Conservation (phyloP, 2,888 invertebrate genomes). For the Papilio elwesi region DNA sequence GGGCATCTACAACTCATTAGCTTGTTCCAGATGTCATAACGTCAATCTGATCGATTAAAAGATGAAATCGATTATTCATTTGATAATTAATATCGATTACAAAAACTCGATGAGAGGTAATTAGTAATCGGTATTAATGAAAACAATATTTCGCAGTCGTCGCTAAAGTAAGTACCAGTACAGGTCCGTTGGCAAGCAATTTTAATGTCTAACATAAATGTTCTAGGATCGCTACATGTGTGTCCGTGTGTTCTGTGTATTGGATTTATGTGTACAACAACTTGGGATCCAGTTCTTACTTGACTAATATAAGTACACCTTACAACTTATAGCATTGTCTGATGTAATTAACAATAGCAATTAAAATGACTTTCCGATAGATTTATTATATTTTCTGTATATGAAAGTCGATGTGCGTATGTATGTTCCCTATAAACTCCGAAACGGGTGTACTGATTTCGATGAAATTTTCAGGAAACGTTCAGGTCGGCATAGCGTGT, state of each 20-base stretch:
- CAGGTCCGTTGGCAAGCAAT: background rate
- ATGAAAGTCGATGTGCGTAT: no score
- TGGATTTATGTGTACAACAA: background rate
- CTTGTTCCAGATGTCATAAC: background rate
- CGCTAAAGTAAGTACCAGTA: background rate
- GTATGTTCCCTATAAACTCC: no score
- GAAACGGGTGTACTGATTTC: no score
- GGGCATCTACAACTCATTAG: no score
- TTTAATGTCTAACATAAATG: slow-evolving; percentile 5
- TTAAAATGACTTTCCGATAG: slow-evolving; percentile 46
- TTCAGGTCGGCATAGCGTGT: no score
- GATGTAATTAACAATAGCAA: slow-evolving; percentile 54
- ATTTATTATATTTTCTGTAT: slow-evolving; percentile 9
- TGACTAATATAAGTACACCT: slow-evolving; percentile 51
- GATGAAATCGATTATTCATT: slow-evolving; percentile 2
- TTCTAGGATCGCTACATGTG: background rate
- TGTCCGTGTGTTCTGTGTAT: background rate
- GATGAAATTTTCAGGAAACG: no score
- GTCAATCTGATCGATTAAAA: background rate
- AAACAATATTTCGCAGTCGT: background rate
- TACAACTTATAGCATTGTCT: slow-evolving; percentile 52
- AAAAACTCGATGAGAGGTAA: background rate
- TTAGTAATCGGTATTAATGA: background rate
- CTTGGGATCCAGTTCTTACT: slow-evolving; percentile 29
- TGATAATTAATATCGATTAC: background rate